A percentile compares a stretch with the other conserved stretches of the same genome.
These are phyloP conservation scores for Condylura cristata DNA, from an alignment of 2,113 vertebrate species.

Conservation along the genomic window DNA sequence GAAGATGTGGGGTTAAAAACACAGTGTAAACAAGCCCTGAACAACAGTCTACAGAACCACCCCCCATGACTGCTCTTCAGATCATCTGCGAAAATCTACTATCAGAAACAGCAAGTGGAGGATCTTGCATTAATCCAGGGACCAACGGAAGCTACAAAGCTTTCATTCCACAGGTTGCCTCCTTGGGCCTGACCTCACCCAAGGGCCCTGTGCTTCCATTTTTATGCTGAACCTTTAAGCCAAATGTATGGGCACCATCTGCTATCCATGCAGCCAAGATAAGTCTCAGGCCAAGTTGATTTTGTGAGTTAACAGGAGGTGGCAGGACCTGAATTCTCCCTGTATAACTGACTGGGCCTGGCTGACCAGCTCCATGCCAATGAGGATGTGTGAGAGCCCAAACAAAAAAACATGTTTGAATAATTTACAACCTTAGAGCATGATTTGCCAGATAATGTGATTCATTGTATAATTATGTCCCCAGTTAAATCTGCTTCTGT, in stretches of 20 bases:
- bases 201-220: background rate
- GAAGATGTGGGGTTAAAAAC: background rate
- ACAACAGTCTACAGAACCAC: background rate
- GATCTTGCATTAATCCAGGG: background rate
- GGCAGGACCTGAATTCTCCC: slow-evolving; percentile 83
- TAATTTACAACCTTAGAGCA: slow-evolving; percentile 81
- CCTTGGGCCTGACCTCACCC: background rate
- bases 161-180: background rate
- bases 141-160: background rate
- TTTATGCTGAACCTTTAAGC: background rate
- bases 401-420: slow-evolving; percentile 87
- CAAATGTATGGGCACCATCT: slow-evolving; percentile 75
- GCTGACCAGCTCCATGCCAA: slow-evolving; percentile 89
- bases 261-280: slow-evolving; percentile 81
- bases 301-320: slow-evolving; percentile 87
- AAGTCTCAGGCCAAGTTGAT: slow-evolving; percentile 81
- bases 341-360: slow-evolving; percentile 85
- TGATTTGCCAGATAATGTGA: slow-evolving; percentile 75
- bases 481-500: slow-evolving; percentile 57
- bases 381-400: slow-evolving; percentile 82
- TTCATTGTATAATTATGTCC: slow-evolving; percentile 72
- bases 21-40: background rate
- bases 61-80: too few relatives aligned
- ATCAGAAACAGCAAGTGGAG: background rate
- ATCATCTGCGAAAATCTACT: background rate